phyloP scores from a whole-genome alignment of 2,113 vertebrate genomes.

The Oceanodroma tethys region DNA sequence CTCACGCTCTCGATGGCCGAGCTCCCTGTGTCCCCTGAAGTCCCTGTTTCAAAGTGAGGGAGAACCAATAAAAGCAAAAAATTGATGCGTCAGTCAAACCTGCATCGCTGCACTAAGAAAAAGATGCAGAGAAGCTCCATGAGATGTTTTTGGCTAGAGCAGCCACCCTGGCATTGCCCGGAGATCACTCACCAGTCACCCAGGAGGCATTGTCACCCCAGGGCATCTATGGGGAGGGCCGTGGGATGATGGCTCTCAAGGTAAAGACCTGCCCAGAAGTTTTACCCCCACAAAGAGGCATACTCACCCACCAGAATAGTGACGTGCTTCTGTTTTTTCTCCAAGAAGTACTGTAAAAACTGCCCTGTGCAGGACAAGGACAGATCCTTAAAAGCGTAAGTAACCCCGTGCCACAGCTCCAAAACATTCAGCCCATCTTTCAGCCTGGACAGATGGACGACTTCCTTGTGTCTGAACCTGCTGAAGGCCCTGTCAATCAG shows the following conservation, averaged over 20 bases:
- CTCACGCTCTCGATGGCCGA: slow-evolving; percentile 86
- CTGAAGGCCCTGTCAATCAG: slow-evolving; percentile 79
- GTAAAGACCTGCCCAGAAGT: background rate
- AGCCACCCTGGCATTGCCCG: background rate
- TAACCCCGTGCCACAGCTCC: slow-evolving; percentile 91
- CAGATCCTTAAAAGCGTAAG: slow-evolving; percentile 89
- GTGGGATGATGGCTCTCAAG: background rate
- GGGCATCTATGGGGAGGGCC: background rate
- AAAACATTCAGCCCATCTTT: slow-evolving; percentile 79
- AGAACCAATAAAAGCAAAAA: background rate
- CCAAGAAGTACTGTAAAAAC: slow-evolving; percentile 87
- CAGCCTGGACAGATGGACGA: slow-evolving; percentile 73
- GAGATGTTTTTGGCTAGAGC: background rate
- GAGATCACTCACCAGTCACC: background rate
- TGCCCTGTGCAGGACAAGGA: slow-evolving; percentile 85
- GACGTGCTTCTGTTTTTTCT: slow-evolving; percentile 73
- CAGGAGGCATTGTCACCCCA: fast-evolving
- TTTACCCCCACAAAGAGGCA: background rate
- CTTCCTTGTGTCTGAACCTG: slow-evolving; percentile 79
- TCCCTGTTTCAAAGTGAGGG: slow-evolving; percentile 73
- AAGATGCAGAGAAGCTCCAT: background rate
- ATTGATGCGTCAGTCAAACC: fast-evolving
- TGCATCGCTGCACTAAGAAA: background rate
- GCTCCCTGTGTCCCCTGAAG: slow-evolving; percentile 92
- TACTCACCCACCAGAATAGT: slow-evolving; percentile 86